phyloP scores from a whole-genome alignment of 2,888 invertebrate species.

The Hyppa rectilinea region DNA sequence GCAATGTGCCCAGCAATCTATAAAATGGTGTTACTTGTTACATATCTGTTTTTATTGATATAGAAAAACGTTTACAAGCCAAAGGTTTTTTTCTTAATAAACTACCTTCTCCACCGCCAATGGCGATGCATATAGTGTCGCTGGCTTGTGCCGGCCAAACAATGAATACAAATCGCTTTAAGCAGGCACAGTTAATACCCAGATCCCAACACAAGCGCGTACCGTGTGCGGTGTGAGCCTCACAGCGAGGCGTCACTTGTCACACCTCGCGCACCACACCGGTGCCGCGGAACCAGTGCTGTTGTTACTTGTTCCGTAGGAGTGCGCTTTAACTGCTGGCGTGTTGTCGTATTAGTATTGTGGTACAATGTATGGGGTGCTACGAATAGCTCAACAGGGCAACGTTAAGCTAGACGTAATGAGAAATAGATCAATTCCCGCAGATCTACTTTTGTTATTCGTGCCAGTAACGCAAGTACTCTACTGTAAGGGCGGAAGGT shows the following conservation, averaged over 20 bases:
- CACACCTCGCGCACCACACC: constrained; percentile 39
- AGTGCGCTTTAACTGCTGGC: background rate
- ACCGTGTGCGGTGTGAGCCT: background rate
- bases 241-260: constrained; percentile 33
- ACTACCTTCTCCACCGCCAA: too few species aligned
- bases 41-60: too few species aligned
- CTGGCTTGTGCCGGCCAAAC: background rate
- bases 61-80: too few species aligned
- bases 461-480: too few species aligned
- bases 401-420: background rate
- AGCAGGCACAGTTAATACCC: background rate
- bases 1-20: background rate
- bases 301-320: constrained; percentile 12
- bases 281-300: background rate
- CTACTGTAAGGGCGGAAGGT: too few species aligned
- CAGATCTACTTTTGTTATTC: background rate
- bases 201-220: background rate
- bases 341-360: background rate
- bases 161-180: background rate
- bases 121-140: background rate
- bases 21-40: too few species aligned
- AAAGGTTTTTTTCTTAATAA: background rate
- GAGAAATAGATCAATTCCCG: background rate
- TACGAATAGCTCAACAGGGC: too few species aligned
- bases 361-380: background rate